These are phyloP conservation scores for Zonitis immaculata DNA, from an alignment of 2,888 invertebrate species.

Conservation along the genomic window DNA sequence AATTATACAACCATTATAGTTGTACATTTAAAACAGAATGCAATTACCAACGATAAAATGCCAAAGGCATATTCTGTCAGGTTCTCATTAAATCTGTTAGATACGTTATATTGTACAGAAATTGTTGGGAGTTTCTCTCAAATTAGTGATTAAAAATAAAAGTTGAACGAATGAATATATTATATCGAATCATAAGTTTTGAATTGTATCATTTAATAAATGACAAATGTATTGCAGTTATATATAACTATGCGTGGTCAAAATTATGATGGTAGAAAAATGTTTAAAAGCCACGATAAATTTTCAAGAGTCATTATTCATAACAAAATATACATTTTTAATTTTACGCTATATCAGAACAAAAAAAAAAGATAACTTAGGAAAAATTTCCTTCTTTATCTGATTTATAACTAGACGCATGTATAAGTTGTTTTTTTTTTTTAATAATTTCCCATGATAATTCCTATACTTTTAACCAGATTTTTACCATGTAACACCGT, in stretches of 20 bases:
- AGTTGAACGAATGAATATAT: neutral
- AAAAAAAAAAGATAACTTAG: neutral
- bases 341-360: neutral
- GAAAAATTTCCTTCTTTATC: neutral
- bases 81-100: neutral
- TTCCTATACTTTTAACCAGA: neutral
- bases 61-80: neutral
- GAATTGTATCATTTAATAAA: neutral
- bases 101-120: neutral
- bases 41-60: neutral
- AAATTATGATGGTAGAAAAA: neutral
- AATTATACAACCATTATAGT: too few species aligned
- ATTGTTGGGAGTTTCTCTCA: neutral
- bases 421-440: neutral
- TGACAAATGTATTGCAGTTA: neutral
- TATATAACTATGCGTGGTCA: neutral
- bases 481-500: neutral
- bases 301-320: neutral
- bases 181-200: neutral
- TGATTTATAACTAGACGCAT: neutral
- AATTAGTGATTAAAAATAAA: neutral
- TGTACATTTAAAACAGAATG: neutral
- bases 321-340: neutral
- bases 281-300: neutral
- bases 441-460: neutral